Conservation (phyloP, 1,140 invertebrate genomes). For the Octopus bimaculoides region DNA sequence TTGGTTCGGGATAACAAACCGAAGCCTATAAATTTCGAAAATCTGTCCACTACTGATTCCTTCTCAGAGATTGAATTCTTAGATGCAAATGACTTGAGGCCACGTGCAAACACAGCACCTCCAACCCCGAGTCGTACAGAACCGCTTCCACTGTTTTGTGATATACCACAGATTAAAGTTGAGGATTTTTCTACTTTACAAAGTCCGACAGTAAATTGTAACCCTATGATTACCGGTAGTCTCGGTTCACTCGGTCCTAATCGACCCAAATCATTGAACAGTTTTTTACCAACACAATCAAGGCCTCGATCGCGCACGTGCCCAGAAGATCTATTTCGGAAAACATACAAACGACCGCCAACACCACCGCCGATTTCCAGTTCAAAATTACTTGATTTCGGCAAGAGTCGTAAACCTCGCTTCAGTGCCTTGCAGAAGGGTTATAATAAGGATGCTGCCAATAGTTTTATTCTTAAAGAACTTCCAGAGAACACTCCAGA, state of each 20-base stretch:
- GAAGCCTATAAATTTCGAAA: not conserved
- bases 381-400: not conserved
- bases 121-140: not conserved
- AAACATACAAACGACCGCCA: not conserved
- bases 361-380: not conserved
- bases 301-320: not conserved
- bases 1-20: not conserved
- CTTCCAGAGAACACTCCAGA: not conserved
- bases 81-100: not conserved
- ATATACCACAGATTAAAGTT: not conserved
- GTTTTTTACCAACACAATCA: not conserved
- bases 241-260: not conserved
- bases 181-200: constrained; percentile 3
- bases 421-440: constrained; percentile 3
- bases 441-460: not conserved
- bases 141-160: not conserved
- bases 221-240: not conserved
- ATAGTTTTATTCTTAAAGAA: not conserved
- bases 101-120: not conserved
- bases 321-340: not conserved
- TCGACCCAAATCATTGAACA: not conserved
- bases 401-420: constrained; percentile 2
- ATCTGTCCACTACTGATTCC: not conserved
- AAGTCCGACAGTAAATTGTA: not conserved
- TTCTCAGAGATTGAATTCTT: not conserved